Conservation (phyloP, 2,888 invertebrate species). For the Drosophila mettleri region DNA sequence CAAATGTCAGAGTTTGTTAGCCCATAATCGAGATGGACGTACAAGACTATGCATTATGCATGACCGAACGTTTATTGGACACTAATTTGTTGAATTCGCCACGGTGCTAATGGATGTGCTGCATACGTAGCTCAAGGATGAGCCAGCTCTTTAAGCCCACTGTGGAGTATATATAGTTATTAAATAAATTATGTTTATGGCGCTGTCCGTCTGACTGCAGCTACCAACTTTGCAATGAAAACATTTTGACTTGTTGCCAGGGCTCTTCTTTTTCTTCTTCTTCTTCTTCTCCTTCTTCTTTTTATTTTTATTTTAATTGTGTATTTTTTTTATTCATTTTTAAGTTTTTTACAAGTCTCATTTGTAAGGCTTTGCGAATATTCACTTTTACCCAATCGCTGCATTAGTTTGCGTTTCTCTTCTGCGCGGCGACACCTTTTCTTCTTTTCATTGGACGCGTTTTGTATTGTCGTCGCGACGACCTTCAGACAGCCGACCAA, state of each 20-base stretch:
- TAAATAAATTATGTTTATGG: slow-evolving; percentile 1
- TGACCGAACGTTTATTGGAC: slow-evolving; percentile 33
- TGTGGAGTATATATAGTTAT: slow-evolving; percentile 2
- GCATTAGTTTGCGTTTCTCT: slow-evolving; percentile 54
- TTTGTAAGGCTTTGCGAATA: slow-evolving; percentile 26
- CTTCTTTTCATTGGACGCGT: slow-evolving; percentile 32
- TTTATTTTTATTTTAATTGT: slow-evolving; percentile 25
- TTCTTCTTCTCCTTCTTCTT: too few relatives aligned
- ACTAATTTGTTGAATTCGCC: slow-evolving; percentile 42
- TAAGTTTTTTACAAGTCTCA: slow-evolving; percentile 25
- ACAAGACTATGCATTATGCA: slow-evolving; percentile 14
- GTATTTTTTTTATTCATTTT: slow-evolving; percentile 2
- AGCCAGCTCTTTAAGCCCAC: neutral
- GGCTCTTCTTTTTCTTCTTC: slow-evolving; percentile 5
- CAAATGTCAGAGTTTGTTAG: slow-evolving; percentile 42
- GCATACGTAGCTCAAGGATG: slow-evolving; percentile 68
- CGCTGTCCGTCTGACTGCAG: neutral
- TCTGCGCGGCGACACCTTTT: slow-evolving; percentile 24
- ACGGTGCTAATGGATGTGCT: slow-evolving; percentile 62
- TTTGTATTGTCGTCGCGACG: slow-evolving; percentile 33
- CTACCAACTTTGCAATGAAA: slow-evolving; percentile 15
- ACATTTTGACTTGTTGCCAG: slow-evolving; percentile 15
- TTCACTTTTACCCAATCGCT: slow-evolving; percentile 52
- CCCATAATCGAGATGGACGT: neutral
- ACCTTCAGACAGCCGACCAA: slow-evolving; percentile 49